Conservation (phyloP, 2,113 vertebrate species). For the Heterotis niloticus region DNA sequence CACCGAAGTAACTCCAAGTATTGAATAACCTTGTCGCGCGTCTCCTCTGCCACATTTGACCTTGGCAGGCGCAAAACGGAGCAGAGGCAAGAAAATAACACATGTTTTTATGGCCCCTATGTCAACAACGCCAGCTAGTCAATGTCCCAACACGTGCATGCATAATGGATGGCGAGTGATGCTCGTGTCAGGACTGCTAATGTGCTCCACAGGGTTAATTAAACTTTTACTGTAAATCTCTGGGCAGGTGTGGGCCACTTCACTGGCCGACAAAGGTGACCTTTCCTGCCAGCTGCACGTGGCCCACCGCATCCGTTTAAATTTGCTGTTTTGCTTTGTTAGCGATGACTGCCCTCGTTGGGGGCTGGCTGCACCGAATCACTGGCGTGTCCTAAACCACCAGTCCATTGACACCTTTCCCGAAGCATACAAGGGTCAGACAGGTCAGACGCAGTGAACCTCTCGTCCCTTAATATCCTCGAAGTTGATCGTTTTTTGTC, state of each 20-base stretch:
- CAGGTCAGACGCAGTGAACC: too few species aligned
- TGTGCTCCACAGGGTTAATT: constrained; percentile 52
- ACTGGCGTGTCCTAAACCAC: background rate
- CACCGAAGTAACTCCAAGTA: too few species aligned
- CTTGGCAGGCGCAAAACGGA: constrained; percentile 23
- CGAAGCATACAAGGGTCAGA: too few species aligned
- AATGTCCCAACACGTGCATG: constrained; percentile 35
- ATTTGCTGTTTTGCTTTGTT: background rate
- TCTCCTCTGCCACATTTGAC: constrained; percentile 24
- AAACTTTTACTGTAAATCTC: constrained; percentile 51
- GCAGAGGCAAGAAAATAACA: background rate
- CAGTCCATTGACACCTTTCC: too few species aligned
- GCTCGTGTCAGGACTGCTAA: constrained; percentile 44
- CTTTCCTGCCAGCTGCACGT: constrained; percentile 46
- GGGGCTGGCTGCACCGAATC: background rate
- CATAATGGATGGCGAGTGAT: constrained; percentile 37
- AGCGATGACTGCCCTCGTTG: background rate
- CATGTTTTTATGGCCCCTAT: constrained; percentile 5
- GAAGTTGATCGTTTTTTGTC: too few species aligned
- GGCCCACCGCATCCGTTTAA: background rate
- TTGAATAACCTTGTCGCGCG: constrained; percentile 33
- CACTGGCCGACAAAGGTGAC: constrained; percentile 36
- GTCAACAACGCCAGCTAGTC: constrained; percentile 43
- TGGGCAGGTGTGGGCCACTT: constrained; percentile 25
- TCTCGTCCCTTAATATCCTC: too few species aligned